phyloP scores from a whole-genome alignment of 2,797 vertebrate species.

The Coccyzus lansbergi region DNA sequence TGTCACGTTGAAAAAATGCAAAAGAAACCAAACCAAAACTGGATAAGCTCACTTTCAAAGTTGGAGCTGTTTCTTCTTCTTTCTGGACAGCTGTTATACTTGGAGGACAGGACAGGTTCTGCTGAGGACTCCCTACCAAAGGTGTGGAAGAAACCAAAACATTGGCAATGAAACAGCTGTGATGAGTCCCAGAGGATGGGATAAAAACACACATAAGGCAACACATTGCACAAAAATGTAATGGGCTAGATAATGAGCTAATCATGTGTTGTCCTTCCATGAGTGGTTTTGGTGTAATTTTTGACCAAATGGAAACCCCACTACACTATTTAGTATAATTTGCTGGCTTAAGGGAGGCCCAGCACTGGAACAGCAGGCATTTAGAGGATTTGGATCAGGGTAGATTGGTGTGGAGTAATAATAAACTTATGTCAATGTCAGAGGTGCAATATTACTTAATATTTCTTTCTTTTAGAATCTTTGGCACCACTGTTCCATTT shows the following conservation, averaged over 20 bases:
- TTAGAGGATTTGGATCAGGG: slow-evolving; percentile 65
- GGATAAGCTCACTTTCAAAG: neutral
- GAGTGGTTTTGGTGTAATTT: neutral
- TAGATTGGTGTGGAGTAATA: slow-evolving; percentile 66
- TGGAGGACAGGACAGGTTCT: neutral
- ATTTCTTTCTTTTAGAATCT: slow-evolving; percentile 69
- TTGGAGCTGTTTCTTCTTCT: neutral
- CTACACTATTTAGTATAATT: neutral
- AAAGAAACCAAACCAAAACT: neutral
- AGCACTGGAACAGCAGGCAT: neutral
- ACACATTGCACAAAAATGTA: neutral
- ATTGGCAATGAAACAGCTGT: neutral
- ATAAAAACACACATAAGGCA: neutral
- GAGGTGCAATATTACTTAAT: slow-evolving; percentile 68
- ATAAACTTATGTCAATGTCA: slow-evolving; percentile 68
- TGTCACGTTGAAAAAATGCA: neutral
- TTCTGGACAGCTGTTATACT: neutral
- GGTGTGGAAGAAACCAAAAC: neutral
- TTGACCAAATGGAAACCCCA: neutral
- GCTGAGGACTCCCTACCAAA: neutral
- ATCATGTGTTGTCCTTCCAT: neutral
- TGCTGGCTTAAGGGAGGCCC: neutral
- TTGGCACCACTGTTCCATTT: slow-evolving; percentile 59
- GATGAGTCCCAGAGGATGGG: neutral
- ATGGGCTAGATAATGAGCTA: neutral